Evolutionary conservation across 2,888 invertebrate genomes (phyloP).

Genomic region (Metellina segmentata): DNA sequence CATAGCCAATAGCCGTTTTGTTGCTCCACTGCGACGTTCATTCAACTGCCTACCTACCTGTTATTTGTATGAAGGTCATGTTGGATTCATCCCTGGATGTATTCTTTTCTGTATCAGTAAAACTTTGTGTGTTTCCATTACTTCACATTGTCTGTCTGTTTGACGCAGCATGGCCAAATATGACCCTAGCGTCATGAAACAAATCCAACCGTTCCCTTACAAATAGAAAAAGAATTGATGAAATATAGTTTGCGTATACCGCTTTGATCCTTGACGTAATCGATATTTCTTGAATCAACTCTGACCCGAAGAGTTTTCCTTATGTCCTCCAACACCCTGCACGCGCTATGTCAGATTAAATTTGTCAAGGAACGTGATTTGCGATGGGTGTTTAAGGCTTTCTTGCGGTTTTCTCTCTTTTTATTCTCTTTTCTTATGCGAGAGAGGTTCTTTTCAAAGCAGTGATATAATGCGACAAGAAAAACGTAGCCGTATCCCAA

Average conservation of each 20-base stretch:
- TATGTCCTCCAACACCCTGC: conserved; percentile 4
- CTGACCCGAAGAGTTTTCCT: conserved; percentile 23
- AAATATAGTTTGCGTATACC: conserved; percentile 3
- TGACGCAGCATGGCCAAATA: too few relatives aligned
- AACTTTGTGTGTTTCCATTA: too few relatives aligned
- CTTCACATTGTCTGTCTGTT: too few relatives aligned
- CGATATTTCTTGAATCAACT: conserved; percentile 53
- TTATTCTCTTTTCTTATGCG: not conserved
- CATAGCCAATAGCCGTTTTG: too few relatives aligned
- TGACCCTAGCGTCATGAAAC: too few relatives aligned
- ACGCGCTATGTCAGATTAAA: conserved; percentile 38
- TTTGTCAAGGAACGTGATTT: conserved; percentile 54
- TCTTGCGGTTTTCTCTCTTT: not conserved
- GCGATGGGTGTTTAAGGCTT: conserved; percentile 25
- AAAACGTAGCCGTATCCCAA: not conserved
- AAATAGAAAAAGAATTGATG: not conserved
- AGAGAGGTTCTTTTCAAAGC: not conserved
- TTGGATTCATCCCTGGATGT: too few relatives aligned
- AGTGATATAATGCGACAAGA: not conserved
- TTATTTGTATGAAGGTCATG: too few relatives aligned
- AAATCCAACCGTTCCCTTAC: too few relatives aligned
- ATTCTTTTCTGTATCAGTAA: too few relatives aligned
- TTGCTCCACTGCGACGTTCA: too few relatives aligned
- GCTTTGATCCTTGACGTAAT: conserved; percentile 25
- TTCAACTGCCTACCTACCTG: too few relatives aligned